A percentile compares a stretch with the other conserved stretches of the same genome.
These are phyloP conservation scores for Abrostola triplasia DNA, from an alignment of 2,888 invertebrate genomes.

Conservation along the genomic window DNA sequence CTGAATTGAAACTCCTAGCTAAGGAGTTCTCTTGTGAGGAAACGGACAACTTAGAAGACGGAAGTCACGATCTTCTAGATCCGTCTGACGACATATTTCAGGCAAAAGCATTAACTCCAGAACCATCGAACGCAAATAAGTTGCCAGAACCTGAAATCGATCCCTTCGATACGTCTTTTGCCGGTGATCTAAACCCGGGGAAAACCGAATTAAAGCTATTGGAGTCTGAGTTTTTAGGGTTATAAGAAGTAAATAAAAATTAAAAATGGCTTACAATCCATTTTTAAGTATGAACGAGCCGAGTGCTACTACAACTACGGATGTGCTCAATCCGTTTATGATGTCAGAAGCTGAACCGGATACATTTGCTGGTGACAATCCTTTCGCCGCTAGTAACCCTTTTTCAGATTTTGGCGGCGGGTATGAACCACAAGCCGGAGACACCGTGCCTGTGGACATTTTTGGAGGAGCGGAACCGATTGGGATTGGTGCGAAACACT, in stretches of 20 bases:
- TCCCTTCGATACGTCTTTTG: constrained; percentile 95
- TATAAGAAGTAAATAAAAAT: constrained; percentile 40
- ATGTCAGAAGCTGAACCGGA: constrained; percentile 81
- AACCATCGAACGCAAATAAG: constrained; percentile 75
- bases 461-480: constrained; percentile 77
- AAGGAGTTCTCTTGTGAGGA: constrained; percentile 91
- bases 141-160: constrained; percentile 87
- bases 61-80: constrained; percentile 82
- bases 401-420: constrained; percentile 89
- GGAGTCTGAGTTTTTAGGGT: constrained; percentile 91
- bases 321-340: constrained; percentile 91
- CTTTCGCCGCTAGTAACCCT: constrained; percentile 92
- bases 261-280: constrained; percentile 92
- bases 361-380: constrained; percentile 88
- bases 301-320: constrained; percentile 81
- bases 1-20: constrained; percentile 93
- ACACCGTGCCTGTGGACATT: constrained; percentile 80
- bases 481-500: constrained; percentile 74
- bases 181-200: constrained; percentile 92
- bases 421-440: constrained; percentile 77
- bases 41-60: constrained; percentile 65
- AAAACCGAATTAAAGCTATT: constrained; percentile 93
- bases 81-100: constrained; percentile 88
- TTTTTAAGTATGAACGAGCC: constrained; percentile 93
- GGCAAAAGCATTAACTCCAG: constrained; percentile 92